Conservation (phyloP, 2,888 invertebrate species). For the Noctua janthina region DNA sequence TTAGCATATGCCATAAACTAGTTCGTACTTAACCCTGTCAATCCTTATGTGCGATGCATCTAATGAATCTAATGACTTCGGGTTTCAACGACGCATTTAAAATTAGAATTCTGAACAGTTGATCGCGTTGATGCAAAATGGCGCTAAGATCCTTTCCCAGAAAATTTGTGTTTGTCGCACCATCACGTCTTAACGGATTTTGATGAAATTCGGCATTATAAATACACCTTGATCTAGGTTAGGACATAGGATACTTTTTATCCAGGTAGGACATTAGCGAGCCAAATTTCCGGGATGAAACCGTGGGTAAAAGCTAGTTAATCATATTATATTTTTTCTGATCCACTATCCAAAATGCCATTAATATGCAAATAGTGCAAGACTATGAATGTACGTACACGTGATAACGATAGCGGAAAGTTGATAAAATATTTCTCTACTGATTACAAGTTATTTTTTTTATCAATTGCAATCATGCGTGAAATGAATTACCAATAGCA, state of each 20-base stretch:
- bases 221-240: neutral
- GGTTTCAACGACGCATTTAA: conserved; percentile 35
- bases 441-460: conserved; percentile 13
- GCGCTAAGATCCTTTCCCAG: neutral
- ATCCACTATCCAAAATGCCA: neutral
- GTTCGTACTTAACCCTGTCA: conserved; percentile 23
- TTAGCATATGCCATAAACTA: conserved; percentile 12
- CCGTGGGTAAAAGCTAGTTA: neutral
- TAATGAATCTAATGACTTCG: conserved; percentile 25
- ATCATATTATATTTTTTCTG: neutral
- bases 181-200: neutral
- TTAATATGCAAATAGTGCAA: conserved; percentile 13
- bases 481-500: neutral
- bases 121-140: conserved; percentile 20
- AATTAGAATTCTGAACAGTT: conserved; percentile 48
- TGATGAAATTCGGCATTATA: neutral
- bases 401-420: conserved; percentile 25
- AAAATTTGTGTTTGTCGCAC: neutral
- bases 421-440: conserved; percentile 27
- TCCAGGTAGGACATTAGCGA: neutral
- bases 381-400: neutral
- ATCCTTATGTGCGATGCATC: conserved; percentile 22
- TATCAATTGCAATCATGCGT: conserved; percentile 10
- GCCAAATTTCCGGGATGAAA: neutral
- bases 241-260: neutral